Base-by-base conservation (phyloP, 2,888 invertebrate species). In the Folsomia manolachei region DNA sequence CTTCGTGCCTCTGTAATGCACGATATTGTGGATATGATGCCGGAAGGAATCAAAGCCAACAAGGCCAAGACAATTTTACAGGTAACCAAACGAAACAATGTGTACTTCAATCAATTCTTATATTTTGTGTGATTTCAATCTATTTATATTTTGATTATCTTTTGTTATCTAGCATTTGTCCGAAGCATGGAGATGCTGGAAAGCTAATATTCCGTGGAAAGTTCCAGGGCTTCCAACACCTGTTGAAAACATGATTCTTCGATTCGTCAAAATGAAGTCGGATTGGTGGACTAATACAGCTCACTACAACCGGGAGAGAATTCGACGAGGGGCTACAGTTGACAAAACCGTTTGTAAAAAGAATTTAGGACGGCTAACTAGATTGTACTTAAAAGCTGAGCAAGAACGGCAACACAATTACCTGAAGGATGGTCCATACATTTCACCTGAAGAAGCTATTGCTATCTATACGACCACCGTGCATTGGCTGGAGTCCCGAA, bases 201-300 rank as follows among this genome's bases (percentile, higher is more conserved):
- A 99, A 84, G 99, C 99, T 0, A 97, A 99, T 84, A 99, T 99
- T 82, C 99, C 99, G 0, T 99, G 99, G 99, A 99, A 99, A 89
- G 94, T 98, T 1, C 99, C 99, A 1, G 99, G 98, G 1, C 86
- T 99, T 2, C 99, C 99, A 0, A 98, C 96, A 27, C 99, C 99
- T 0, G 98, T 99, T 77, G 99, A 99, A 86, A 99, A 99, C 86
- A 99, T 99, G 99, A 99, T 99, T 81, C 88, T 99, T 72, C 90
- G 99, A 51, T 99, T 98, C 85, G 99, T 99, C 14, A 99, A 99
- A 85, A 98, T 99, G 91, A 99, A 99, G 84, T 99, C 99, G 0
- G 99, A 99, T 85, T 99, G 99, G 99, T 99, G 99, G 99, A 99
- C 99, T 0, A 99, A 99, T 85, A 99, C 99, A 0, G 98, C 99